These are phyloP conservation scores for Anthopleura xanthogrammica DNA, from an alignment of 92 coral and sea anemone species.

Conservation along the genomic window DNA sequence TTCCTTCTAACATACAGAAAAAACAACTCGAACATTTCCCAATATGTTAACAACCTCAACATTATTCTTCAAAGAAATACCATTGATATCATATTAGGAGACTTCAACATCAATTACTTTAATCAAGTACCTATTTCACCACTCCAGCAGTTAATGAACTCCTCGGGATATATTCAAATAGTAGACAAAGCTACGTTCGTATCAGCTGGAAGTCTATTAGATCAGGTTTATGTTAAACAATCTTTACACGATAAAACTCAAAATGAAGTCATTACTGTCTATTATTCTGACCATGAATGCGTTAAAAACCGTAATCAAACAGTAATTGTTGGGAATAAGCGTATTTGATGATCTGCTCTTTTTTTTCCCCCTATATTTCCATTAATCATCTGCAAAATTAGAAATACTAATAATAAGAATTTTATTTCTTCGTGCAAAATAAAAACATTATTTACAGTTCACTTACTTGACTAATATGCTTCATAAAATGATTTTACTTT, in stretches of 20 bases:
- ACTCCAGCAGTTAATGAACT: constrained; percentile 41
- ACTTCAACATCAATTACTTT: constrained; percentile 29
- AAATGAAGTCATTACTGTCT: constrained; percentile 47
- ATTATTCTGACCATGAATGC: constrained; percentile 68
- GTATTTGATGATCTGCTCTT: neutral
- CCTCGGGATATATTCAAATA: constrained; percentile 46
- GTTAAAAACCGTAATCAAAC: no score
- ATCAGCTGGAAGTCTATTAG: constrained; percentile 58
- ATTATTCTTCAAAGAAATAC: constrained; percentile 25
- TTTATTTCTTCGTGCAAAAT: no score
- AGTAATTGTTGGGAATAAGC: constrained; percentile 9
- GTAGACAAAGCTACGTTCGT: constrained; percentile 46
- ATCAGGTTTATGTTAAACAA: constrained; percentile 54
- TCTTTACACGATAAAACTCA: neutral
- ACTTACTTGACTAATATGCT: no score
- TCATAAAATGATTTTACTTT: no score
- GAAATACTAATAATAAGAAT: no score
- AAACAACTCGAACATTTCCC: neutral
- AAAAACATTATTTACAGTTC: no score
- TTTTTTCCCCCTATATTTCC: no score
- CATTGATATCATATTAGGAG: constrained; percentile 30
- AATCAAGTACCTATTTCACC: constrained; percentile 23
- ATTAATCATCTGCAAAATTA: no score
- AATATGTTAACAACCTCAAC: constrained; percentile 22
- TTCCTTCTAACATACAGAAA: constrained; percentile 28